phyloP scores from a whole-genome alignment of 2,113 vertebrate species.

The Dipodomys ordii region DNA sequence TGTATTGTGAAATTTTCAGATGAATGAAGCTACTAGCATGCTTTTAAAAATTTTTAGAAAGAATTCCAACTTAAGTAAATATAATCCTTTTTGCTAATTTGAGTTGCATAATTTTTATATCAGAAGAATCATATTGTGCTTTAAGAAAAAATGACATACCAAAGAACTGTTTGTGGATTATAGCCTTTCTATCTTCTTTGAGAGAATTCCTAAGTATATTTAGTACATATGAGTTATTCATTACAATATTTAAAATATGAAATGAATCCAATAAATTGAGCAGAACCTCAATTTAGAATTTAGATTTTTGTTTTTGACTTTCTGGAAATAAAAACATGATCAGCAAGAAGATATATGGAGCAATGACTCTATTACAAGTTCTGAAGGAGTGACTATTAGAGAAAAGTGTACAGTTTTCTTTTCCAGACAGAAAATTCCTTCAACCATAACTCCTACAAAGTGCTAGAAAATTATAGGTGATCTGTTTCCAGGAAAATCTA shows the following conservation, averaged over 20 bases:
- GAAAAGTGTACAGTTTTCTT: neutral
- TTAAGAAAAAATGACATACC: neutral
- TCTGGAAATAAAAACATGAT: slow-evolving; percentile 24
- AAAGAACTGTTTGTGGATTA: neutral
- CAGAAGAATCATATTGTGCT: slow-evolving; percentile 15
- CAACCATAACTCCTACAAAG: neutral
- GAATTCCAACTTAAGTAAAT: slow-evolving; percentile 27
- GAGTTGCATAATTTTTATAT: neutral
- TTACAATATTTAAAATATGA: slow-evolving; percentile 42
- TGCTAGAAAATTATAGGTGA: slow-evolving; percentile 31
- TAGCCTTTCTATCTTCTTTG: neutral
- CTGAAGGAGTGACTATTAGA: neutral
- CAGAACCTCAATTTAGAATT: slow-evolving; percentile 36
- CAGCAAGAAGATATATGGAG: neutral
- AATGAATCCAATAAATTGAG: slow-evolving; percentile 14
- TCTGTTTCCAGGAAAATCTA: neutral
- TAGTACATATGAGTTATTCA: slow-evolving; percentile 54
- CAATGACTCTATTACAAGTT: slow-evolving; percentile 28
- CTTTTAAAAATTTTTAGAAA: slow-evolving; percentile 1
- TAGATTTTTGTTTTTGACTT: neutral
- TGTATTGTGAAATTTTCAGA: slow-evolving; percentile 28
- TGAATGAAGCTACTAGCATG: neutral
- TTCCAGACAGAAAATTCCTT: neutral
- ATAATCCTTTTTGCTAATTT: neutral
- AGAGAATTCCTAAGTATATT: slow-evolving; percentile 17